phyloP scores from a whole-genome alignment of 2,113 vertebrate genomes.

The Noturus placidus region DNA sequence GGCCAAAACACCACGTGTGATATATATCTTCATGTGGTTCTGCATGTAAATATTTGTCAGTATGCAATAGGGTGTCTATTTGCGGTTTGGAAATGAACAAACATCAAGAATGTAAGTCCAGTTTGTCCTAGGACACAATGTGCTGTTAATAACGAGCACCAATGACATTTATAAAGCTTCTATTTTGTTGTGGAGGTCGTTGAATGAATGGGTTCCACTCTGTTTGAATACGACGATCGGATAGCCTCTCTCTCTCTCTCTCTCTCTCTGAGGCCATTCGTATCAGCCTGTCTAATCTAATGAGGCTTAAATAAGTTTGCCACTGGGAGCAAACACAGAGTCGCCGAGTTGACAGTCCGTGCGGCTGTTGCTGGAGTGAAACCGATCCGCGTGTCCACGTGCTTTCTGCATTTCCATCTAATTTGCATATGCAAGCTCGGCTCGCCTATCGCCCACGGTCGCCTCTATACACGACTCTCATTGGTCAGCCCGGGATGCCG shows the following conservation, averaged over 20 bases:
- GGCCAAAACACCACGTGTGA: neutral
- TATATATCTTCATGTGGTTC: neutral
- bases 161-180: neutral
- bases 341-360: conserved; percentile 62
- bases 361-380: conserved; percentile 68
- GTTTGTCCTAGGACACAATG: neutral
- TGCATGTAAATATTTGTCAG: neutral
- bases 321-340: conserved; percentile 58
- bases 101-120: neutral
- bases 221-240: neutral
- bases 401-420: conserved; percentile 73
- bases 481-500: conserved; percentile 56
- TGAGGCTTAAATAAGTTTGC: conserved; percentile 57
- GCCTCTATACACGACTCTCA: conserved; percentile 44
- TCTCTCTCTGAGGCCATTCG: neutral
- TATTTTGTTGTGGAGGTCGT: neutral
- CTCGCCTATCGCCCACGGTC: conserved; percentile 66
- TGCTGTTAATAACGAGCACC: too few relatives aligned
- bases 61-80: neutral
- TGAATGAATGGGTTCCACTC: neutral
- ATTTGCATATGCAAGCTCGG: conserved; percentile 72
- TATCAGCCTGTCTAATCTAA: conserved; percentile 60
- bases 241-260: conserved; percentile 28
- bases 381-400: conserved; percentile 79
- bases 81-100: neutral